Base-by-base conservation (phyloP, 2,888 invertebrate genomes). In the Exocentrus adspersus region DNA sequence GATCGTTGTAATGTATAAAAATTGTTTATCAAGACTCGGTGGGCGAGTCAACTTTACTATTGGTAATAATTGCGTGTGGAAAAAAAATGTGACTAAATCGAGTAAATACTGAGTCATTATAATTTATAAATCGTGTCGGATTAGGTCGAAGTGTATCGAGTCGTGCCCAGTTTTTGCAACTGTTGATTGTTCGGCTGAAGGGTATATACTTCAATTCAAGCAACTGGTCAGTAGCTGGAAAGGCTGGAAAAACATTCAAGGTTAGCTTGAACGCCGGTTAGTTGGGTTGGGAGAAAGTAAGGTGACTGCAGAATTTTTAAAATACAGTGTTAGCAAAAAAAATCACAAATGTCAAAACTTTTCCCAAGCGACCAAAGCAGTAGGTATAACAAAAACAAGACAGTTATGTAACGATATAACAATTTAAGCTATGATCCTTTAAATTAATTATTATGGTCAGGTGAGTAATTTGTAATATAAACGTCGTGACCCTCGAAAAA, bases 11-110 rank as follows among this genome's bases (percentile, higher is more conserved):
- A 24, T 20, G 28, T 14, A 12, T 48, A 28, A 48, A 48, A 48
- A 16, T 16, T 12, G 16, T 24, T 4, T 48, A 48, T 16, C n/a
- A 48, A 48, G 28, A 14, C 28, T 28, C 17, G 19, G 48, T 14
- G 16, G 48, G 48, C 16, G 48, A 30, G 48, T 48, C 12, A 28
- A 48, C 17, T 37, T 37, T n/a, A n/a, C n/a, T n/a, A n/a, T n/a
- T n/a, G n/a, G 14, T 14, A n/a, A 14, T n/a, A 37, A 37, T 37
- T 37, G 37, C 4, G 2, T n/a, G 37, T 37, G n/a, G n/a, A n/a
- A 37, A 37, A 37, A 32, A 37, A 37, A 37, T 37, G 14, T 5
- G n/a, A 12, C 37, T 37, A 37, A 37, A 37, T 37, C 12, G 37
- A 12, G 37, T 37, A 37, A 37, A 37, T 12, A 37, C 37, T 37